Evolutionary conservation across 2,888 invertebrate genomes (phyloP).

Genomic region (Melangyna quadrimaculata): DNA sequence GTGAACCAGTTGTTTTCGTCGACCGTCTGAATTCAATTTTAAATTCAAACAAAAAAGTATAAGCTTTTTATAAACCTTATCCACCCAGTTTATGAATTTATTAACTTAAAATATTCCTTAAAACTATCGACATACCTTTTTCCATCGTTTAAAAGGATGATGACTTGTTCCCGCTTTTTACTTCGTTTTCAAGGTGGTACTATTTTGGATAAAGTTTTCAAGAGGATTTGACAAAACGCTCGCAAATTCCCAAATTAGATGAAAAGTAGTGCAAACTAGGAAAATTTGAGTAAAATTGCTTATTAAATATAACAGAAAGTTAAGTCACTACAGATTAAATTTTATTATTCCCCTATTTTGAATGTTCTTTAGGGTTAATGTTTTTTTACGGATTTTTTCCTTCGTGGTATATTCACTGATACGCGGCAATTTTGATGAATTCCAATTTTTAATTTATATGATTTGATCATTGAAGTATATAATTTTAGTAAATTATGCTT

Average conservation of each 20-base stretch:
- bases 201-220: not conserved
- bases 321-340: slow-evolving; percentile 9
- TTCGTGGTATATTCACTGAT: not conserved
- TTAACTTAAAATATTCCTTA: not conserved
- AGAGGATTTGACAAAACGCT: not conserved
- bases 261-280: not conserved
- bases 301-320: slow-evolving; percentile 14
- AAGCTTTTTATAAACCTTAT: not conserved
- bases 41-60: slow-evolving; percentile 46
- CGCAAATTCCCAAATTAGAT: not conserved
- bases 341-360: slow-evolving; percentile 43
- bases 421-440: not conserved
- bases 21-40: slow-evolving; percentile 49
- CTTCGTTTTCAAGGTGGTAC: not conserved
- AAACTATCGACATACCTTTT: slow-evolving; percentile 44
- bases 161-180: slow-evolving; percentile 61
- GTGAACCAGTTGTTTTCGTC: not conserved
- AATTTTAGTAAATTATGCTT: not conserved
- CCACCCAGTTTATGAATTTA: not conserved
- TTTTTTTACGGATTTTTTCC: not conserved
- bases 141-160: slow-evolving; percentile 40
- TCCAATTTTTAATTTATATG: not conserved
- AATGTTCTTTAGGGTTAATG: slow-evolving; percentile 37
- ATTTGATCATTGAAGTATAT: not conserved
- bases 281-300: not conserved